Evolutionary conservation across 2,888 invertebrate genomes (phyloP), one percentile per base, ranked within the genome.

Genomic region (Drosophila aldrichi): DNA sequence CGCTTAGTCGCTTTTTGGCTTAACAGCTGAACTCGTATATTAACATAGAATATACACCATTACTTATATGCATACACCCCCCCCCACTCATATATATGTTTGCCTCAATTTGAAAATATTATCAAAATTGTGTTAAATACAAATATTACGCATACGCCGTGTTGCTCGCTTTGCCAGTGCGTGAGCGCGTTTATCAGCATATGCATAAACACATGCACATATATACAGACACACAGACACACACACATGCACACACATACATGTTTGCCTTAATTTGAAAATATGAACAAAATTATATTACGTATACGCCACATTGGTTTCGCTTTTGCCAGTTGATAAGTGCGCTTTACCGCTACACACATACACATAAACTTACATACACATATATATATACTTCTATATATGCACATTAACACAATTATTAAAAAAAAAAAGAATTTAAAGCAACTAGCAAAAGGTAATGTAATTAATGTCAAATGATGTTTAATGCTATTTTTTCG

Each of bases 401-500:
- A 32, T 10, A 32, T 16, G 49, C 49, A 49, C 32, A 49, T 9
- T 32, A 34, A 51, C 20, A 20, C 16, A 51, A 20, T 51, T 51
- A 20, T 36, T 36, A 49, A 18, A 22, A 34, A 32, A 58, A 10
- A 63, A n/a, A 69, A n/a, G 60, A 57, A 38, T 20, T 3, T 32
- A 41, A 58, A 51, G 22, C 9, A 36, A 18, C 52, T 48, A 38
- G n/a, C n/a, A 36, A 67, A 65, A 72, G 65, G 57, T 70, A 77
- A 77, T 20, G 48, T 64, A 54, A 64, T 68, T 62, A 43, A 48
- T 66, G 48, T 46, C 61, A 69, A 60, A 78, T 74, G 59, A 73
- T 55, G 54, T 48, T 81, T 85, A 85, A 85, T 72, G 74, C 74
- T 59, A 49, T 68, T 63, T 63, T 64, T 62, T 70, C 58, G 40